Conservation (phyloP, 2,888 invertebrate species). For the Stegophylla sp. region DNA sequence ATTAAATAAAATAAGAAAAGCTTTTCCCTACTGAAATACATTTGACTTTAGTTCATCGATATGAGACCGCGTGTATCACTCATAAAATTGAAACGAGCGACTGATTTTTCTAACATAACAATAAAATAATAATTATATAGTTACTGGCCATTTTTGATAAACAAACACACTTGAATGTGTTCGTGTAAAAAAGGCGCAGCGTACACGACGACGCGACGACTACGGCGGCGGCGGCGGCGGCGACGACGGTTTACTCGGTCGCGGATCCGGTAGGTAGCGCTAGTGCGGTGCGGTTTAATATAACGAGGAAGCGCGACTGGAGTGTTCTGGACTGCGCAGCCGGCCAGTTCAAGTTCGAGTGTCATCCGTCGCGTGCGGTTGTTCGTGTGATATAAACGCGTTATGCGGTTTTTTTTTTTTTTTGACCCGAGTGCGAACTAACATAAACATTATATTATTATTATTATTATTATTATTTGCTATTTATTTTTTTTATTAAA, state of each 20-base stretch:
- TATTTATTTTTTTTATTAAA: background rate
- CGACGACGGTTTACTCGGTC: background rate
- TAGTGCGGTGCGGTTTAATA: background rate
- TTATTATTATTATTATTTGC: background rate
- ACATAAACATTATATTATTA: too few relatives aligned
- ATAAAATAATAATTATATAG: too few relatives aligned
- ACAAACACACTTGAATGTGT: too few relatives aligned
- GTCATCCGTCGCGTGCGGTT: background rate
- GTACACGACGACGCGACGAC: background rate
- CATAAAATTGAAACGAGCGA: too few relatives aligned
- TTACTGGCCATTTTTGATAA: too few relatives aligned
- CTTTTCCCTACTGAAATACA: too few relatives aligned
- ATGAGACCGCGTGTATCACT: too few relatives aligned
- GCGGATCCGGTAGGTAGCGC: constrained; percentile 28
- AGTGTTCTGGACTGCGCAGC: background rate
- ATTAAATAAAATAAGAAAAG: too few relatives aligned
- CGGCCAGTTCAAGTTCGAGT: constrained; percentile 52
- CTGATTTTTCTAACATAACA: too few relatives aligned
- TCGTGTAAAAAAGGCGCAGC: background rate
- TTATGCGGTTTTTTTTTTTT: constrained; percentile 2
- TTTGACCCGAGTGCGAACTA: background rate
- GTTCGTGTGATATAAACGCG: background rate
- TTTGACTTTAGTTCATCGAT: too few relatives aligned
- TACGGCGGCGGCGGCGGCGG: too few relatives aligned
- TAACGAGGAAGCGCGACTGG: constrained; percentile 50